Conservation (phyloP, 1,140 invertebrate genomes). For the Heliconius hewitsoni region DNA sequence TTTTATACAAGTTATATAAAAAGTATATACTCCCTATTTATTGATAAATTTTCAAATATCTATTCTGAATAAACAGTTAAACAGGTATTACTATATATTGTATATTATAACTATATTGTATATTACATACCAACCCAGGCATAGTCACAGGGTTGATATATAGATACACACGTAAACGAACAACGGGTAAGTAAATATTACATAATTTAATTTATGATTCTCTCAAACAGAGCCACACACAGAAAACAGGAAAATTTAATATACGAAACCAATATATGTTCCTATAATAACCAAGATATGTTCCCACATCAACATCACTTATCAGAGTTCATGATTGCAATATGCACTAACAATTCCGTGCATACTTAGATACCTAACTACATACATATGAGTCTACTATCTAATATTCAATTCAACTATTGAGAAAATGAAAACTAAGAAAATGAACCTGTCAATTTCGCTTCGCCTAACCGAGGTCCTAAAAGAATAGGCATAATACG, state of each 20-base stretch:
- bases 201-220: not conserved
- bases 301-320: conserved; percentile 18
- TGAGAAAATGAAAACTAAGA: conserved; percentile 44
- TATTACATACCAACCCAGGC: too few species aligned
- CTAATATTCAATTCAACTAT: conserved; percentile 25
- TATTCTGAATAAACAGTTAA: too few species aligned
- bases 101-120: too few species aligned
- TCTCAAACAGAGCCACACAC: not conserved
- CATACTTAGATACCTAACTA: not conserved
- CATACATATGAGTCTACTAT: conserved; percentile 4
- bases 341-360: conserved; percentile 12
- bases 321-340: conserved; percentile 27
- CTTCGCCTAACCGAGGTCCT: conserved; percentile 58
- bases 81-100: too few species aligned
- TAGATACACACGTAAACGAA: not conserved
- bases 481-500: conserved; percentile 68
- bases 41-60: too few species aligned
- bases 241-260: conserved; percentile 27
- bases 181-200: not conserved
- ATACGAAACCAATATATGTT: conserved; percentile 36
- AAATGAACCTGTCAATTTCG: conserved; percentile 64
- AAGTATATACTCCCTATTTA: too few species aligned
- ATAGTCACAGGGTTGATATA: not conserved
- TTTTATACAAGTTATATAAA: too few species aligned
- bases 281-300: conserved; percentile 24